Conservation (phyloP, 2,888 invertebrate species). For the Pycnomerus fuliginosus region DNA sequence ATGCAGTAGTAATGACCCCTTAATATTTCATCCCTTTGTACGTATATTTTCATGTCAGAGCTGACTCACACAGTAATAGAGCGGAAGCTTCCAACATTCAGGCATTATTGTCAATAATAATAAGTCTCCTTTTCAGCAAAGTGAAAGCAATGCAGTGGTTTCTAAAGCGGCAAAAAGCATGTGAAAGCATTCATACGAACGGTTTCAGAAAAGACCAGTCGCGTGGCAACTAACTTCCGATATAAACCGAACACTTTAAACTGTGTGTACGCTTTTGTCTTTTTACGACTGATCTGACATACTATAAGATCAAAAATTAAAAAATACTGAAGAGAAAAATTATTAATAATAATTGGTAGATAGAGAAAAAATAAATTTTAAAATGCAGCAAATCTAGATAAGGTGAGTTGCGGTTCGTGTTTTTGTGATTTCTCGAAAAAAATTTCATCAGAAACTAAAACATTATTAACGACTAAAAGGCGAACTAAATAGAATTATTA, state of each 20-base stretch:
- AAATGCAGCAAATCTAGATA: slow-evolving; percentile 54
- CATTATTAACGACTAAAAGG: slow-evolving; percentile 44
- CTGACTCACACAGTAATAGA: too few relatives aligned
- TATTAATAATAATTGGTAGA: slow-evolving; percentile 15
- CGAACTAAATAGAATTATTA: slow-evolving; percentile 30
- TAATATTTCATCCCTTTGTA: too few relatives aligned
- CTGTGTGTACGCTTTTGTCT: slow-evolving; percentile 11
- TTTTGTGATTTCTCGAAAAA: slow-evolving; percentile 46
- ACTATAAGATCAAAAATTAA: slow-evolving; percentile 11
- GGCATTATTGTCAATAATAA: slow-evolving; percentile 26
- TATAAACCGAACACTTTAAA: slow-evolving; percentile 17
- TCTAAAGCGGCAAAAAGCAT: slow-evolving; percentile 44
- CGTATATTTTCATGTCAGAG: too few relatives aligned
- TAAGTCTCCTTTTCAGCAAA: slow-evolving; percentile 24
- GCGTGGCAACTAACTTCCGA: slow-evolving; percentile 61
- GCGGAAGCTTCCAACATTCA: slow-evolving; percentile 31
- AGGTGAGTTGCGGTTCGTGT: slow-evolving; percentile 52
- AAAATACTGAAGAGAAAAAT: slow-evolving; percentile 4
- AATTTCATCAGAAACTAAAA: slow-evolving; percentile 33
- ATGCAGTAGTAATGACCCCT: too few relatives aligned
- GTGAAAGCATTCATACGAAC: slow-evolving; percentile 53
- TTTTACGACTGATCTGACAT: slow-evolving; percentile 50
- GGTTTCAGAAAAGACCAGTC: slow-evolving; percentile 73
- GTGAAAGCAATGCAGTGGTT: slow-evolving; percentile 44
- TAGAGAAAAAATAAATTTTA: slow-evolving; percentile 27